Conservation (phyloP, 1,140 invertebrate species). For the Daktulosphaira vitifoliae region DNA sequence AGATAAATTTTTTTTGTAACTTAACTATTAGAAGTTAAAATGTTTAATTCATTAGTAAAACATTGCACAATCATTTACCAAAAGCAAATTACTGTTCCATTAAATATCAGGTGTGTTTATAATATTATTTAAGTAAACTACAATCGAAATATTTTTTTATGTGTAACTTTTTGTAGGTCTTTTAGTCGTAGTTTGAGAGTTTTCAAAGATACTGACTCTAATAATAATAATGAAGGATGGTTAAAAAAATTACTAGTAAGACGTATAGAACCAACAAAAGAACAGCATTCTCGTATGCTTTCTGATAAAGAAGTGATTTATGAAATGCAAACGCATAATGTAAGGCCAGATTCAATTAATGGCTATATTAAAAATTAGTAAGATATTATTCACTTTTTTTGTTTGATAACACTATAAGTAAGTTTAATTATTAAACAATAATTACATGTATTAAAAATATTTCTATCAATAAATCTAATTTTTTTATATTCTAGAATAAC, state of each 20-base stretch:
- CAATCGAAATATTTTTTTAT: no score
- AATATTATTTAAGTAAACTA: no score
- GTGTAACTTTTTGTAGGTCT: no score
- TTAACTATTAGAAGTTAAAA: no score
- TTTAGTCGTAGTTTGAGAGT: no score
- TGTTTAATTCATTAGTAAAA: no score
- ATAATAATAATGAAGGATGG: constrained; percentile 63
- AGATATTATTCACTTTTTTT: background rate
- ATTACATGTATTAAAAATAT: background rate
- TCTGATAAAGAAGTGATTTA: constrained; percentile 92
- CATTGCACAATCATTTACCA: no score
- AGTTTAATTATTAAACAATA: background rate
- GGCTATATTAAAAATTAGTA: constrained; percentile 24
- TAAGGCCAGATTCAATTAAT: constrained; percentile 74
- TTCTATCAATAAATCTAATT: constrained; percentile 29
- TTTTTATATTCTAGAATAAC: no score
- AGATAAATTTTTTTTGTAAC: no score
- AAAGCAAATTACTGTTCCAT: no score
- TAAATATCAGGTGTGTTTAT: no score
- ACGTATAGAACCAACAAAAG: constrained; percentile 87
- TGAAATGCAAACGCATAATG: constrained; percentile 87
- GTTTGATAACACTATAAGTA: background rate
- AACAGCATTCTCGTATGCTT: constrained; percentile 88
- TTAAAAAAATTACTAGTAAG: constrained; percentile 79
- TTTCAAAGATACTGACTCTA: background rate